Percentiles rank a stretch among this genome's conserved stretches.
Conservation (phyloP, 1,140 invertebrate genomes). For the Grapholita molesta region DNA sequence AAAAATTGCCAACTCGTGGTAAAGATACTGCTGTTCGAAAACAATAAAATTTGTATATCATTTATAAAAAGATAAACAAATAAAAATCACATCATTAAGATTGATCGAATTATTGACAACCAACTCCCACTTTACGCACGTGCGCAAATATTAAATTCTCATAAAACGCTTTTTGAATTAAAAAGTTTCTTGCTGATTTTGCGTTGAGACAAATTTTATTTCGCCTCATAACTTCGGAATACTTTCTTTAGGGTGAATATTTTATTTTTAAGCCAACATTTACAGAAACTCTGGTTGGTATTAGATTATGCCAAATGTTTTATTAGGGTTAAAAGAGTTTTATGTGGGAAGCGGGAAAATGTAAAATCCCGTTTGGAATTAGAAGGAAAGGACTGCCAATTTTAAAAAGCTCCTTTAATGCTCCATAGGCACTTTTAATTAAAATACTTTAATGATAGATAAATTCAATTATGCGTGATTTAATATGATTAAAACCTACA, state of each 20-base stretch:
- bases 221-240: slow-evolving; percentile 7
- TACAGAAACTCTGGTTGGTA: slow-evolving; percentile 1
- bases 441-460: no score
- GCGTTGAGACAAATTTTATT: slow-evolving; percentile 14
- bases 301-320: slow-evolving; percentile 9
- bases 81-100: neutral
- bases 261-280: slow-evolving; percentile 14
- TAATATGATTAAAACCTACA: no score
- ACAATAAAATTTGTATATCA: no score
- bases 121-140: neutral
- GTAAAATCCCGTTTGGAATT: neutral
- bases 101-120: neutral
- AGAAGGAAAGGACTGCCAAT: neutral
- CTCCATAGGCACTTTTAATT: no score
- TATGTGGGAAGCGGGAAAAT: neutral
- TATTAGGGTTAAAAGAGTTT: slow-evolving; percentile 8
- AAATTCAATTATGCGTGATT: no score
- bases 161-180: slow-evolving; percentile 5
- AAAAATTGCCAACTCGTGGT: no score
- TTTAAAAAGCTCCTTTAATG: neutral
- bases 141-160: slow-evolving; percentile 13
- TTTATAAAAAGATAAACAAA: neutral
- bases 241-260: slow-evolving; percentile 10
- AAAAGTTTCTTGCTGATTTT: slow-evolving; percentile 11
- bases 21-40: no score